Conservation (phyloP, 37 sponge, comb jelly and placozoan genomes). For the Ephydatia muelleri region DNA sequence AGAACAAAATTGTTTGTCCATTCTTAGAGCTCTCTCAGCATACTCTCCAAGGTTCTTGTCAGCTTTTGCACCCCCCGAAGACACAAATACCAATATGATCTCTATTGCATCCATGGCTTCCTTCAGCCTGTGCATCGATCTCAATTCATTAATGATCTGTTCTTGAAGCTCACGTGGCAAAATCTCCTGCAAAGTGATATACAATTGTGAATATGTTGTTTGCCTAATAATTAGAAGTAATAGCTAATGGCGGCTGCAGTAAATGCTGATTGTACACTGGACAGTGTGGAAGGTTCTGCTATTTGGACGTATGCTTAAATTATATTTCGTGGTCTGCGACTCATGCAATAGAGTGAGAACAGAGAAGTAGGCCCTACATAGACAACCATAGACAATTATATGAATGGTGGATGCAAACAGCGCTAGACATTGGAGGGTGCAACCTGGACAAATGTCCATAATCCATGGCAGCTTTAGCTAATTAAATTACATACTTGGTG, state of each 20-base stretch:
- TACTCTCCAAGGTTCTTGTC: slow-evolving; percentile 45
- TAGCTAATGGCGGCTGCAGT: neutral
- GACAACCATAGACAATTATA: too few relatives aligned
- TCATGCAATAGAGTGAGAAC: too few relatives aligned
- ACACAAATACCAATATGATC: slow-evolving; percentile 63
- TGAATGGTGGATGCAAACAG: too few relatives aligned
- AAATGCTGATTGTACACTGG: too few relatives aligned
- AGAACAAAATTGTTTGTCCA: slow-evolving; percentile 18
- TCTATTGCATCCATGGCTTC: slow-evolving; percentile 62
- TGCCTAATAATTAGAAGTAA: neutral
- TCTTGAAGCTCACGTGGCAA: slow-evolving; percentile 30
- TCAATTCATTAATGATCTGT: slow-evolving; percentile 46
- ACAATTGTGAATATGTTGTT: neutral
- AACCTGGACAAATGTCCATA: too few relatives aligned
- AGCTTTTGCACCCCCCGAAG: slow-evolving; percentile 47
- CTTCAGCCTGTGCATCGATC: slow-evolving; percentile 29
- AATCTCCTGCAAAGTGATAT: slow-evolving; percentile 14
- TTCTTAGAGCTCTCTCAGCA: slow-evolving; percentile 47
- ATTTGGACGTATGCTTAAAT: too few relatives aligned
- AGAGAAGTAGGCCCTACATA: too few relatives aligned
- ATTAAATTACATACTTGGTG: too few relatives aligned
- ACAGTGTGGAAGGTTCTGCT: too few relatives aligned
- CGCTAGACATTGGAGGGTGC: too few relatives aligned
- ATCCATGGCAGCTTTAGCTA: too few relatives aligned
- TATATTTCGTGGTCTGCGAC: too few relatives aligned